Evolutionary conservation across 1,140 invertebrate genomes (phyloP), one percentile per base, ranked within the genome.

Genomic region (Aphidius gifuensis): DNA sequence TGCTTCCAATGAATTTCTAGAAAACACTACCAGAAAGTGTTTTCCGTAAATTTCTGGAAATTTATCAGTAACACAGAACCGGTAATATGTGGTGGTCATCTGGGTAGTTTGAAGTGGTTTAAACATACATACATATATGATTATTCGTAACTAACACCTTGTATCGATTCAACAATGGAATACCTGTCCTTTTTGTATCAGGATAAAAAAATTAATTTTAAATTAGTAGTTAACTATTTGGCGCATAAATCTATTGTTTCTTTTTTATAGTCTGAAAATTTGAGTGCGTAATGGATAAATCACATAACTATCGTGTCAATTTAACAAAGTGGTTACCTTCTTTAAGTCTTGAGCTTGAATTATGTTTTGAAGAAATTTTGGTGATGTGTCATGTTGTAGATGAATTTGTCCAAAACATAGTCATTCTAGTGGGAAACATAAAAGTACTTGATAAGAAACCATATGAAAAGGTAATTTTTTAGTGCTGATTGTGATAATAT

Each of bases 241-340:
- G 23, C 16, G 46, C 43, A 58, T 58, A 16, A 16, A 16, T 47
- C 16, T 46, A 9, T 44, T 3, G 56, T 23, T 7, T 21, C 4
- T 5, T 32, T 32, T 32, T 32, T 32, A 32, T 32, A 32, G 23
- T 32, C 4, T 32, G 23, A 32, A 32, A 32, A 32, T 32, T 32
- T 32, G 23, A 32, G 23, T 1, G 4, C 2, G 23, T 16, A 45
- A 62, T 62, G 61, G 61, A 62, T 6, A 56, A 45, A 9, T 55
- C 53, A 62, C 68, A 32, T 65, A 73, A 73, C 72, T 75, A 74
- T 54, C 71, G 70, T 48, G 66, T 61, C 11, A 75, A 73, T 47
- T 70, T 74, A 47, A 44, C 61, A 23, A 75, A 75, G 65, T 75
- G 73, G 73, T 38, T 75, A 7, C 69, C 73, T 5, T 51, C 53